Evolutionary conservation across 2,113 vertebrate genomes (phyloP).

Genomic region (Brachyhypopomus occidentalis): DNA sequence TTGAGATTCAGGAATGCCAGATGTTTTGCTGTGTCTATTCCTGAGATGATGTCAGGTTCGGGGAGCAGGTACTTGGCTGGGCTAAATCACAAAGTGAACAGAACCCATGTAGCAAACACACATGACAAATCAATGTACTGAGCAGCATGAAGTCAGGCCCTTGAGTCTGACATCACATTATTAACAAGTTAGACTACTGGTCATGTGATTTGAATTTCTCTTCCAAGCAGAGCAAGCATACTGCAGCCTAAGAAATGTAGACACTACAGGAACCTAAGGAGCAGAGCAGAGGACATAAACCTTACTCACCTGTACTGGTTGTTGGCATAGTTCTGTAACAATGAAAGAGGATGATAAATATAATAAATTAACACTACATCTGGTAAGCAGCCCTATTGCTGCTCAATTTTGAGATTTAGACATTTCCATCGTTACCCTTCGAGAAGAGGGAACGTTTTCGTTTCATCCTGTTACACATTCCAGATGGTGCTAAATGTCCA

Average conservation of each 20-base stretch:
- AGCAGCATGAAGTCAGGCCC: neutral
- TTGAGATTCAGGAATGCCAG: slow-evolving; percentile 9
- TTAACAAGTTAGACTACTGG: neutral
- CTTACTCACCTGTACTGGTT: slow-evolving; percentile 17
- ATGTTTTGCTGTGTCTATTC: slow-evolving; percentile 3
- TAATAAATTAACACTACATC: no score
- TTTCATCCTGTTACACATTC: no score
- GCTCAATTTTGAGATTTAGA: no score
- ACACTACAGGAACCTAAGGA: neutral
- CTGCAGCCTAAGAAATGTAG: neutral
- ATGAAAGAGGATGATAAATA: neutral
- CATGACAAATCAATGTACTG: no score
- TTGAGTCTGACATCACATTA: neutral
- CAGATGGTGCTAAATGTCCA: no score
- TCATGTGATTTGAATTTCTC: no score
- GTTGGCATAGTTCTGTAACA: slow-evolving; percentile 34
- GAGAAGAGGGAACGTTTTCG: no score
- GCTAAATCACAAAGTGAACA: slow-evolving; percentile 22
- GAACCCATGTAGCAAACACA: neutral
- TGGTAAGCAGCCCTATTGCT: no score
- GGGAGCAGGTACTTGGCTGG: neutral
- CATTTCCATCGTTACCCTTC: no score
- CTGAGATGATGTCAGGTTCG: neutral
- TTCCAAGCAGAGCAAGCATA: no score
- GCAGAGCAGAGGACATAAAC: neutral